These are phyloP conservation scores for Atlantisia rogersi DNA, from an alignment of 2,113 vertebrate genomes.

Conservation along the genomic window DNA sequence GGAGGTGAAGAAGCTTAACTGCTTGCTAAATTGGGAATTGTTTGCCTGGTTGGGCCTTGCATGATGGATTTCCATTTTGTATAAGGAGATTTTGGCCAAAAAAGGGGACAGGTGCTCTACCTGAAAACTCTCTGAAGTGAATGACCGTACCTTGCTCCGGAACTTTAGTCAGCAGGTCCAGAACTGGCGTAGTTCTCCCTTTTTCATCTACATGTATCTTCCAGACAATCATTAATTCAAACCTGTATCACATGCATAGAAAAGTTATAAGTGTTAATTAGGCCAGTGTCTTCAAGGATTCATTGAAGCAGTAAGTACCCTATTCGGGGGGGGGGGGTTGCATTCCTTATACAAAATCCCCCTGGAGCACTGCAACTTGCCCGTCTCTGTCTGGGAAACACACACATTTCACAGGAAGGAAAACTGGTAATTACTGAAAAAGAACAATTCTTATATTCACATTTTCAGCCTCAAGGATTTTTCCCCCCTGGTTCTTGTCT, in stretches of 20 bases:
- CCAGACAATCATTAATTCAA: slow-evolving; percentile 81
- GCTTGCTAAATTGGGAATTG: not conserved
- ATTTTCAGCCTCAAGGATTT: not conserved
- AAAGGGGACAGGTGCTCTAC: accelerated
- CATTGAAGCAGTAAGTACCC: not conserved
- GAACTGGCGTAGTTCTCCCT: slow-evolving; percentile 71
- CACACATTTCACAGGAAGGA: not conserved
- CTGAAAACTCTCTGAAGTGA: not conserved
- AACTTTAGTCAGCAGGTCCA: slow-evolving; percentile 84
- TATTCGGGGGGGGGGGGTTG: no score
- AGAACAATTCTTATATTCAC: not conserved
- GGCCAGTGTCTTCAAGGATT: not conserved
- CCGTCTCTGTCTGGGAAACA: not conserved
- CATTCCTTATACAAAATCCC: accelerated
- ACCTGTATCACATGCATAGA: slow-evolving; percentile 54
- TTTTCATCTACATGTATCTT: slow-evolving; percentile 74
- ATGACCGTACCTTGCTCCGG: slow-evolving; percentile 70
- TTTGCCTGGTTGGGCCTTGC: not conserved
- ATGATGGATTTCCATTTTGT: not conserved
- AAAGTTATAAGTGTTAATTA: not conserved
- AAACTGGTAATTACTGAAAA: no score
- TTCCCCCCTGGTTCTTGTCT: not conserved
- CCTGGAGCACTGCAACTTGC: accelerated
- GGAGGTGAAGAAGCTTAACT: not conserved
- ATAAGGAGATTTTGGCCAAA: not conserved